A percentile compares a stretch with the other conserved stretches of the same genome.
phyloP scores from a whole-genome alignment of 2,113 vertebrate genomes.

The Apistogramma diplotaenia region DNA sequence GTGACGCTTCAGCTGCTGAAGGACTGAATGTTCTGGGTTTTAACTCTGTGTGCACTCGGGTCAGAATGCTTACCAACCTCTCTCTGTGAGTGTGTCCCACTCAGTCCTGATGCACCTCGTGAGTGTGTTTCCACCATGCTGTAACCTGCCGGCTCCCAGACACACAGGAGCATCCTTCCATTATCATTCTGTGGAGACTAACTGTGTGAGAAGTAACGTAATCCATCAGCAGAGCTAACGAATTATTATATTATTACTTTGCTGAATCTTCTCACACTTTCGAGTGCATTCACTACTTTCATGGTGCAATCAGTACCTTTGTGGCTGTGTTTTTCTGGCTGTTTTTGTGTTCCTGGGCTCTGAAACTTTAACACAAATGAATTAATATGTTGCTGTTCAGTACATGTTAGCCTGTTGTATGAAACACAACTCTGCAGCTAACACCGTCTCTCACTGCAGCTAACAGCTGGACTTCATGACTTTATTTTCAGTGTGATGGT shows the following conservation, averaged over 20 bases:
- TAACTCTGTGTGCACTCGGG: neutral
- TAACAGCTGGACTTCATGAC: neutral
- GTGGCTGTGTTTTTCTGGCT: neutral
- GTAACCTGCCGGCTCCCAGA: neutral
- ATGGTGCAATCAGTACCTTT: neutral
- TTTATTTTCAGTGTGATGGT: slow-evolving; percentile 22
- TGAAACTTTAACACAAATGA: neutral
- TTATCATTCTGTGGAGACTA: neutral
- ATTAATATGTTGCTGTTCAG: neutral
- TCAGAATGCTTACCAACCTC: neutral
- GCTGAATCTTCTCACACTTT: neutral
- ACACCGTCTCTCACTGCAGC: neutral
- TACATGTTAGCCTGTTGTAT: neutral
- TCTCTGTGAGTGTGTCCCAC: neutral
- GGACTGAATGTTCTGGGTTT: neutral
- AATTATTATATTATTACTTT: neutral
- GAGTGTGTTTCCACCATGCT: neutral
- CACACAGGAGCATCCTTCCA: neutral
- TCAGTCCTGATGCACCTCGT: neutral
- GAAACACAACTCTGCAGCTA: neutral
- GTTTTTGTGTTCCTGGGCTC: neutral
- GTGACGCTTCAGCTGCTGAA: no score
- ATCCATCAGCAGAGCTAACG: neutral
- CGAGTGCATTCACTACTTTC: neutral
- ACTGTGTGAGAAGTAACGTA: neutral